Conservation (phyloP, 2,888 invertebrate genomes). For the Myopa testacea region DNA sequence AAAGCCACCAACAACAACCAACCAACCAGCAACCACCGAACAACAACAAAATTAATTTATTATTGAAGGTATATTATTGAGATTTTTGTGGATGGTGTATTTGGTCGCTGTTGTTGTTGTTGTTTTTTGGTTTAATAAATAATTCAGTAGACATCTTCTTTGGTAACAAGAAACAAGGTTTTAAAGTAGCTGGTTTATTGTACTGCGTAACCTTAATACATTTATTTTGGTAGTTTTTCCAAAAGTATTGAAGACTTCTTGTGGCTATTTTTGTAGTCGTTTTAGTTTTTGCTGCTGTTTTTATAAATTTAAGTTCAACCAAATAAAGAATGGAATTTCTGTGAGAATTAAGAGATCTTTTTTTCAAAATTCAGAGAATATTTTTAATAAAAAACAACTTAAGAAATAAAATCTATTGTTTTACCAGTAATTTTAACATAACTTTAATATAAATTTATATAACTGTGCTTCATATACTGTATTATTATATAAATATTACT, state of each 20-base stretch:
- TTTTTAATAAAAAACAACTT: too few species aligned
- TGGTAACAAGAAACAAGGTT: conserved; percentile 6
- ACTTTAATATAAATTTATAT: too few species aligned
- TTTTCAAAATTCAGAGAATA: too few species aligned
- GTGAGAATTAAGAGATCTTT: too few species aligned
- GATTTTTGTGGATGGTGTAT: conserved; percentile 32
- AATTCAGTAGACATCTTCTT: conserved; percentile 42
- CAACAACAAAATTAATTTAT: conserved; percentile 2
- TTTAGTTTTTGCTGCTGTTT: not conserved
- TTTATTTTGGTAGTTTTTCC: not conserved
- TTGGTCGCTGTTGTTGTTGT: conserved; percentile 1
- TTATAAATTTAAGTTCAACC: not conserved
- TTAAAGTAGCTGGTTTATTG: not conserved
- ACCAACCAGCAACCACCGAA: conserved; percentile 1
- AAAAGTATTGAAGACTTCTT: not conserved
- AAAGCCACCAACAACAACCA: conserved; percentile 31
- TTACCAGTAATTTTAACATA: too few species aligned
- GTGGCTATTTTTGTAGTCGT: not conserved
- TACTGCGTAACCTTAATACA: conserved; percentile 1
- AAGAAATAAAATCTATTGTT: too few species aligned
- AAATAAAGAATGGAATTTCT: too few species aligned
- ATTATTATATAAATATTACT: too few species aligned
- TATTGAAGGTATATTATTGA: conserved; percentile 20
- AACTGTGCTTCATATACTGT: too few species aligned
- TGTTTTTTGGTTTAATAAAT: conserved; percentile 39